Conservation (phyloP, 1,140 invertebrate genomes). For the Colletes latitarsis region DNA sequence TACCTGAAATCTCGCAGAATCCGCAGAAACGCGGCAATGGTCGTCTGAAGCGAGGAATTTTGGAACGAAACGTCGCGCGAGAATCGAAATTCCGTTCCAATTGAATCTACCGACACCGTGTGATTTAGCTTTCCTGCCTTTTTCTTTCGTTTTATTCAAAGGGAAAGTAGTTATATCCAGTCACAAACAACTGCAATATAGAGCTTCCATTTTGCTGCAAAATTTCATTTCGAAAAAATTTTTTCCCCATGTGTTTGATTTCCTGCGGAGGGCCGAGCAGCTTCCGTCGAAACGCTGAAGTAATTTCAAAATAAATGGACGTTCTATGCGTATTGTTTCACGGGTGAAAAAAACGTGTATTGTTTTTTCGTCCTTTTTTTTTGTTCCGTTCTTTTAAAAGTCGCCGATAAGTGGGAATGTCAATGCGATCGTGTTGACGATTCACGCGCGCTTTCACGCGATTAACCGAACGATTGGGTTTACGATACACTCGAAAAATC, state of each 20-base stretch:
- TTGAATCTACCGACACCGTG: background rate
- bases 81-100: background rate
- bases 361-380: background rate
- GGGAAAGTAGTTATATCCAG: too few relatives aligned
- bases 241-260: too few relatives aligned
- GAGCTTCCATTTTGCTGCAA: too few relatives aligned
- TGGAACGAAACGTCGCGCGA: background rate
- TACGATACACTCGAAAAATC: constrained; percentile 33
- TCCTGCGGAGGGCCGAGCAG: too few relatives aligned
- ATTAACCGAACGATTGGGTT: constrained; percentile 35
- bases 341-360: background rate
- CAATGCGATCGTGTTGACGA: constrained; percentile 1
- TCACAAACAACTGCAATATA: too few relatives aligned
- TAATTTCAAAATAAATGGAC: too few relatives aligned
- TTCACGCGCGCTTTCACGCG: constrained; percentile 22
- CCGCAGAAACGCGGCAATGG: constrained; percentile 4
- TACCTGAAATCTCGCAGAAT: constrained; percentile 3
- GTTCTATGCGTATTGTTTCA: too few relatives aligned
- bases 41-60: background rate
- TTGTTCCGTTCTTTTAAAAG: background rate
- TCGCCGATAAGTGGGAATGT: background rate
- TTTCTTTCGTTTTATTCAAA: too few relatives aligned
- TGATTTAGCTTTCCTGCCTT: too few relatives aligned
- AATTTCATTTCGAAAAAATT: too few relatives aligned
- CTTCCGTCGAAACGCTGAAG: too few relatives aligned